Percentiles rank a stretch among this genome's conserved stretches.
phyloP scores from a whole-genome alignment of 1,140 invertebrate species.

The Solenopsis fugax region DNA sequence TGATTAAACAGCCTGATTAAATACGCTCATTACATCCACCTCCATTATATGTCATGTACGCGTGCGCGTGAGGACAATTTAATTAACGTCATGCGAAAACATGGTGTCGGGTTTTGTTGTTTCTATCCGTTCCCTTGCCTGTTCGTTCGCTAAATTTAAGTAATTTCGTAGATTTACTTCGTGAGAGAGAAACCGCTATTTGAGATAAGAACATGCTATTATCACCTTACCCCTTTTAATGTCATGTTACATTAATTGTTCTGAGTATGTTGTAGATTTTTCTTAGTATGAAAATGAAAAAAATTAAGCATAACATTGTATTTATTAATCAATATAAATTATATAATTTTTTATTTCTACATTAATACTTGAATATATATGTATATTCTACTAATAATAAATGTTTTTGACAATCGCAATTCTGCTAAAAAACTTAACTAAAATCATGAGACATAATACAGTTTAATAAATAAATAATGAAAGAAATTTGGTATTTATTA shows the following conservation, averaged over 20 bases:
- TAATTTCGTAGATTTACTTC: constrained; percentile 20
- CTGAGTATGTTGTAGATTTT: not conserved
- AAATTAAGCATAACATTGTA: not conserved
- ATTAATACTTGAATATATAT: no score
- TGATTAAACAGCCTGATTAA: constrained; percentile 63
- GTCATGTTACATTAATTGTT: not conserved
- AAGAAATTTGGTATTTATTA: no score
- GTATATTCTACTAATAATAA: not conserved
- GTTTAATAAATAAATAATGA: no score
- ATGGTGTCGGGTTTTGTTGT: constrained; percentile 52
- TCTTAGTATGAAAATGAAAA: not conserved
- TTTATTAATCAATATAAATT: not conserved
- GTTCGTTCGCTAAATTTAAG: constrained; percentile 36
- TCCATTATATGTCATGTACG: constrained; percentile 36
- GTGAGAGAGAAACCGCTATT: not conserved
- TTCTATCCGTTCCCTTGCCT: not conserved
- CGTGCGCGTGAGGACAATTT: constrained; percentile 45
- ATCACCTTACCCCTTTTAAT: not conserved
- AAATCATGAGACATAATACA: no score
- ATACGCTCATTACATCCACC: constrained; percentile 57
- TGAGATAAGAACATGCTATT: not conserved
- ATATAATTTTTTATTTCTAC: not conserved
- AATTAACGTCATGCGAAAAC: constrained; percentile 61
- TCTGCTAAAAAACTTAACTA: no score
- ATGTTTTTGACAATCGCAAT: no score